phyloP scores from a whole-genome alignment of 2,797 vertebrate genomes.

The Austrolebias charrua region DNA sequence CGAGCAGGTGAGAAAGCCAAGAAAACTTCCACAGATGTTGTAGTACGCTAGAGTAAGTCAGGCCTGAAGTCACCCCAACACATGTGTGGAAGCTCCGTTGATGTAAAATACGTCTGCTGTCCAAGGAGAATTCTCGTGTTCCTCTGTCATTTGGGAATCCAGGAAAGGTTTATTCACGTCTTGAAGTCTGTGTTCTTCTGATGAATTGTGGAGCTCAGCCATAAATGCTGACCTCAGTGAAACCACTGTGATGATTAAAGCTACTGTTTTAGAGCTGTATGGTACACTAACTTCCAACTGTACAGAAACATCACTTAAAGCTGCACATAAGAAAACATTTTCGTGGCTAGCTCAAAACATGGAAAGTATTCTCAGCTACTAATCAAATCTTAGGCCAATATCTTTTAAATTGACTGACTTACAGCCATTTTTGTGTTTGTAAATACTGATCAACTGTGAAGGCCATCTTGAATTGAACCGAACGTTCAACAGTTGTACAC shows the following conservation, averaged over 20 bases:
- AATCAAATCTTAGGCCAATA: too few species aligned
- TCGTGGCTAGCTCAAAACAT: too few species aligned
- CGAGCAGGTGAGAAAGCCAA: conserved; percentile 42
- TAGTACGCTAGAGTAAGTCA: conserved; percentile 25
- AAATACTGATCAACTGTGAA: too few species aligned
- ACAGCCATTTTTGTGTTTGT: too few species aligned
- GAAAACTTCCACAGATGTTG: conserved; percentile 36
- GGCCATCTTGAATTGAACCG: too few species aligned
- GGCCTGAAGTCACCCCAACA: conserved; percentile 50
- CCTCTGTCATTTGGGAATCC: conserved; percentile 53
- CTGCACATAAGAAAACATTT: too few species aligned
- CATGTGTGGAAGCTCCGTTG: conserved; percentile 61
- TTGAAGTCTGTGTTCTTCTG: conserved; percentile 28
- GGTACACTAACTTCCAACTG: not conserved
- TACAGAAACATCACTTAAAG: too few species aligned
- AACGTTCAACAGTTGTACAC: too few species aligned
- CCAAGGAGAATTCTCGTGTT: conserved; percentile 59
- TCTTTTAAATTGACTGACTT: too few species aligned
- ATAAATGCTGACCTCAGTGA: conserved; percentile 24
- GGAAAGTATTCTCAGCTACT: too few species aligned
- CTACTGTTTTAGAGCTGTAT: not conserved
- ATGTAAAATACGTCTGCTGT: conserved; percentile 64
- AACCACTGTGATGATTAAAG: not conserved
- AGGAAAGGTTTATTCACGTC: conserved; percentile 50
- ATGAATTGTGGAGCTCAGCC: conserved; percentile 23